Evolutionary conservation across 1,140 invertebrate species (phyloP), one percentile per base, ranked within the genome.

Genomic region (Heliconius congener): DNA sequence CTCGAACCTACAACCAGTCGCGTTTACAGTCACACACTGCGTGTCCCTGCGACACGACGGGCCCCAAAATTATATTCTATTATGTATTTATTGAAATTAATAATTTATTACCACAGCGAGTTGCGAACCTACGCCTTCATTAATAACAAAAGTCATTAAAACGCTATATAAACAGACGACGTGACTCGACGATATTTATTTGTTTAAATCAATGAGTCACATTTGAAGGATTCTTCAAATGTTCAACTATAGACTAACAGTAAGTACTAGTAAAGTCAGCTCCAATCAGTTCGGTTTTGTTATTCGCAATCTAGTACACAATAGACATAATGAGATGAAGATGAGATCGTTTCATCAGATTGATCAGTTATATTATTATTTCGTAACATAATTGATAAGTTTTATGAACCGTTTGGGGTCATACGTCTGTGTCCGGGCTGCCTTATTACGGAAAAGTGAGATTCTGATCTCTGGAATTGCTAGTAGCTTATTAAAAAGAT

Each of bases 241-340:
- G 60, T 16, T 66, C 60, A 30, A 66, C 60, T 66, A 3, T 5
- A 60, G 55, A 11, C 8, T 60, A 60, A 4, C 11, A 19, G 19
- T 66, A 66, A 3, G 4, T 30, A 66, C 27, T 27, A 6, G 27
- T 42, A 72, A 23, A 72, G 71, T 72, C n/a, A 74, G 73, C 30
- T 18, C 27, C 73, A 52, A 27, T 74, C 46, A 52, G 5, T 27
- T 74, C 27, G 50, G 42, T 52, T 74, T 78, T 78, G 77, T 78
- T 72, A 60, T 66, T 60, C 77, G n/a, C 39, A 18, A 0, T 78
- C 72, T 57, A 76, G 66, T 70, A 39, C 72, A 73, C 71, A 78
- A 73, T 78, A 42, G 71, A 73, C 34, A 39, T 73, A 78, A 78
- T 70, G 77, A 78, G 23, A 9, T 50, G 46, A 30, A 66, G 23